Evolutionary conservation across 2,888 invertebrate species (phyloP).

Genomic region (Protonemura montana): DNA sequence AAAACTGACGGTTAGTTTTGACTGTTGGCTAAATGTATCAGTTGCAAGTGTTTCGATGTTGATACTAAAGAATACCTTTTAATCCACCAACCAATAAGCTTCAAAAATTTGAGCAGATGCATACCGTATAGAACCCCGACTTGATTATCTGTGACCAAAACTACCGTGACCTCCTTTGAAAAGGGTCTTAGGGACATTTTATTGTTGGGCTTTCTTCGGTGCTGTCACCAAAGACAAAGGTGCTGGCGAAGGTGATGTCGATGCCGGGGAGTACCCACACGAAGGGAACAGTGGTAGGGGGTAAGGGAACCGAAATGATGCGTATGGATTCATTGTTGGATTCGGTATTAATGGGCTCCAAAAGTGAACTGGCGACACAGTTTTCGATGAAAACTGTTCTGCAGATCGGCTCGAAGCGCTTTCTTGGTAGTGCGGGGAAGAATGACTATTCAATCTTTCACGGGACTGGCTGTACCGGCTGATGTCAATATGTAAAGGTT

Average conservation of each 20-base stretch:
- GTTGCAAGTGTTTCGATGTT: no score
- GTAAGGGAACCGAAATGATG: constrained; percentile 46
- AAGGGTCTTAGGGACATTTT: background rate
- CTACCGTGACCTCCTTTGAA: no score
- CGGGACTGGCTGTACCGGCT: constrained; percentile 47
- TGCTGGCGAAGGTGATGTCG: constrained; percentile 28
- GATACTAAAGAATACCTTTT: no score
- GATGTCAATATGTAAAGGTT: constrained; percentile 36
- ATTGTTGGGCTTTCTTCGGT: background rate
- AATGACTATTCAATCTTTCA: constrained; percentile 40
- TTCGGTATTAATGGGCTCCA: constrained; percentile 57
- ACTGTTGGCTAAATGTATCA: no score
- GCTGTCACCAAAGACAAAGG: constrained; percentile 18
- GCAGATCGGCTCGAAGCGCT: constrained; percentile 13
- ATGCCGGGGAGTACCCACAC: background rate
- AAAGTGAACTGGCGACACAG: constrained; percentile 57
- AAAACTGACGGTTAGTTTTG: no score
- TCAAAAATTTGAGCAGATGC: no score
- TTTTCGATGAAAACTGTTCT: constrained; percentile 50
- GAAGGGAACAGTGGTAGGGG: constrained; percentile 30
- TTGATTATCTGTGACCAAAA: no score
- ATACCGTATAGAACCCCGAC: no score
- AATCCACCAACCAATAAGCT: no score
- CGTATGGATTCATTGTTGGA: constrained; percentile 48
- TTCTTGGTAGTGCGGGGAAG: constrained; percentile 20